A percentile compares a stretch with the other conserved stretches of the same genome.
Conservation (phyloP, 1,140 invertebrate genomes). For the Dendroctonus valens region DNA sequence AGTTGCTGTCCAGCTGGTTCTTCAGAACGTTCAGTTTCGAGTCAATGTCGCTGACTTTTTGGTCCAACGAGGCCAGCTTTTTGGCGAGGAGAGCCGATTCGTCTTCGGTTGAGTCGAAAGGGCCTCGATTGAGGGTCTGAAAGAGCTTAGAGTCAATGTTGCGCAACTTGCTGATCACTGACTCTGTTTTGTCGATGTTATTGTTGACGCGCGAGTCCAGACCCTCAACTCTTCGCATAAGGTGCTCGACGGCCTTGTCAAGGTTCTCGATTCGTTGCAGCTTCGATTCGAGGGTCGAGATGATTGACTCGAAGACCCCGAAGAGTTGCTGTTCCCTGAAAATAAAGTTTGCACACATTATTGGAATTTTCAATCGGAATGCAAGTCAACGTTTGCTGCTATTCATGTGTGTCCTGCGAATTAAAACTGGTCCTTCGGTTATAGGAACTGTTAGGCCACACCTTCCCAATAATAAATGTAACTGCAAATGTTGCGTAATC, state of each 20-base stretch:
- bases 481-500: too few species aligned
- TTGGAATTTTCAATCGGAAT: too few species aligned
- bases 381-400: too few species aligned
- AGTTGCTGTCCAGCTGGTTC: constrained; percentile 78
- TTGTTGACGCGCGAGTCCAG: constrained; percentile 76
- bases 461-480: too few species aligned
- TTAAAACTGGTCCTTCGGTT: too few species aligned
- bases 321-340: constrained; percentile 85
- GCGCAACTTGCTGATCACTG: constrained; percentile 71
- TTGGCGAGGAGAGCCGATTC: constrained; percentile 16
- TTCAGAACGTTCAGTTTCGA: constrained; percentile 73
- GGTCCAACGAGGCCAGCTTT: constrained; percentile 62
- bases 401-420: too few species aligned
- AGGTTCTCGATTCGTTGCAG: constrained; percentile 82
- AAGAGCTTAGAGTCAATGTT: constrained; percentile 72
- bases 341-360: constrained; percentile 38
- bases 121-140: constrained; percentile 43
- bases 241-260: constrained; percentile 79
- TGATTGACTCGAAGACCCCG: constrained; percentile 84
- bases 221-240: constrained; percentile 78
- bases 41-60: constrained; percentile 79
- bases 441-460: too few species aligned
- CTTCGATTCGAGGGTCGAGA: constrained; percentile 83
- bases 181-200: constrained; percentile 80
- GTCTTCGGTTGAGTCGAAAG: constrained; percentile 8